These are phyloP conservation scores for Cyanocitta stelleri DNA, from an alignment of 2,113 vertebrate genomes.

Conservation along the genomic window DNA sequence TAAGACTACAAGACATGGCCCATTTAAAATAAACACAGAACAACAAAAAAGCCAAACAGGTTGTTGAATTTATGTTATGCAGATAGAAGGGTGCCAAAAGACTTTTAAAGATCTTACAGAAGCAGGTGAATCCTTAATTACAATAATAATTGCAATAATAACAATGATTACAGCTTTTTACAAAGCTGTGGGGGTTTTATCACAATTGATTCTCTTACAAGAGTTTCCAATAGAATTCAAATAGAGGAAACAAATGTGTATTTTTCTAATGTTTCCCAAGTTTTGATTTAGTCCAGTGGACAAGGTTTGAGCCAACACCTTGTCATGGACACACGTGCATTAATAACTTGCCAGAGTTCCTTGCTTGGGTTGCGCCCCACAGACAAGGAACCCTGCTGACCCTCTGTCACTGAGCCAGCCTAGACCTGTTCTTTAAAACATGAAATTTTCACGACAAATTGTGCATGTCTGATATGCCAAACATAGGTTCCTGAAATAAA, in stretches of 20 bases:
- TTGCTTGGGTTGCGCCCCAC: too few relatives aligned
- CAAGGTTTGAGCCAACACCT: not conserved
- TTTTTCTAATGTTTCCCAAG: not conserved
- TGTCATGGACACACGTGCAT: accelerated
- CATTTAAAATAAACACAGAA: not conserved
- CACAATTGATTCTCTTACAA: not conserved
- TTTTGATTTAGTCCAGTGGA: not conserved
- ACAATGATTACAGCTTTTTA: not conserved
- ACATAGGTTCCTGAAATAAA: not conserved
- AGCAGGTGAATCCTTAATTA: not conserved
- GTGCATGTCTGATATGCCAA: not conserved
- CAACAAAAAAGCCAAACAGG: not conserved
- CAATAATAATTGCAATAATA: not conserved
- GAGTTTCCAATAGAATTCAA: not conserved
- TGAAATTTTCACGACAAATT: not conserved
- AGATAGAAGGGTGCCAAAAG: not conserved
- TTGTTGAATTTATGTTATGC: not conserved
- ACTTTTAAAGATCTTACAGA: not conserved
- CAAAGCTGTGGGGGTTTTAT: not conserved
- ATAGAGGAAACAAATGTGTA: accelerated
- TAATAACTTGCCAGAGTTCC: not conserved
- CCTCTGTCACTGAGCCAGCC: not conserved
- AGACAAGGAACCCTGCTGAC: not conserved
- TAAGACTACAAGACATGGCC: not conserved
- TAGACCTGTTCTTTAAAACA: not conserved